A percentile compares a stretch with the other conserved stretches of the same genome.
phyloP scores from a whole-genome alignment of 2,888 invertebrate species.

The Phytoseiulus persimilis region DNA sequence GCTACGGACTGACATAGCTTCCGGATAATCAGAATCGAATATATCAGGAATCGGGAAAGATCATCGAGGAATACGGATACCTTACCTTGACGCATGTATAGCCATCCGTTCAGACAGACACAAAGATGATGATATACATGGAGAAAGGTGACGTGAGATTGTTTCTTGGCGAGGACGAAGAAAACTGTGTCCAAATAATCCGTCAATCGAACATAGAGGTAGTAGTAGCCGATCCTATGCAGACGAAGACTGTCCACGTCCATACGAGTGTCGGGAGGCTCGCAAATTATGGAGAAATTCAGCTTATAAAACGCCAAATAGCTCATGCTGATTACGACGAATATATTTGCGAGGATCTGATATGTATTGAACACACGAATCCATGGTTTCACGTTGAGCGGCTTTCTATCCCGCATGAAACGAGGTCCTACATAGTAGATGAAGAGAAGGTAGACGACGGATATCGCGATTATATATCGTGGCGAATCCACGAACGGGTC shows the following conservation, averaged over 20 bases:
- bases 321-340: constrained; percentile 23
- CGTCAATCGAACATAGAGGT: background rate
- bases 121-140: constrained; percentile 33
- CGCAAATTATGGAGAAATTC: constrained; percentile 15
- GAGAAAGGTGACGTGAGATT: constrained; percentile 26
- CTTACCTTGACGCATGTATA: constrained; percentile 27
- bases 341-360: constrained; percentile 14
- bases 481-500: constrained; percentile 23
- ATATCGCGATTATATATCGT: background rate
- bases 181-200: constrained; percentile 31
- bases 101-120: constrained; percentile 28
- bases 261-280: constrained; percentile 1
- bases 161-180: constrained; percentile 20
- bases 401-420: constrained; percentile 8
- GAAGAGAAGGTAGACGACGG: background rate
- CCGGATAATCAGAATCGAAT: too few species aligned
- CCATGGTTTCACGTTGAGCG: constrained; percentile 14
- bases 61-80: too few species aligned
- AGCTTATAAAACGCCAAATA: constrained; percentile 28
- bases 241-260: constrained; percentile 18
- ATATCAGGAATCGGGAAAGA: too few species aligned
- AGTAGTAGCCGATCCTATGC: constrained; percentile 25
- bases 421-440: constrained; percentile 9
- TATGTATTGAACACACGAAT: constrained; percentile 33
- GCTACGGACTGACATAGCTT: background rate